Evolutionary conservation across 2,888 invertebrate genomes (phyloP), one percentile per base, ranked within the genome.

Genomic region (Dichetophora obliterata): DNA sequence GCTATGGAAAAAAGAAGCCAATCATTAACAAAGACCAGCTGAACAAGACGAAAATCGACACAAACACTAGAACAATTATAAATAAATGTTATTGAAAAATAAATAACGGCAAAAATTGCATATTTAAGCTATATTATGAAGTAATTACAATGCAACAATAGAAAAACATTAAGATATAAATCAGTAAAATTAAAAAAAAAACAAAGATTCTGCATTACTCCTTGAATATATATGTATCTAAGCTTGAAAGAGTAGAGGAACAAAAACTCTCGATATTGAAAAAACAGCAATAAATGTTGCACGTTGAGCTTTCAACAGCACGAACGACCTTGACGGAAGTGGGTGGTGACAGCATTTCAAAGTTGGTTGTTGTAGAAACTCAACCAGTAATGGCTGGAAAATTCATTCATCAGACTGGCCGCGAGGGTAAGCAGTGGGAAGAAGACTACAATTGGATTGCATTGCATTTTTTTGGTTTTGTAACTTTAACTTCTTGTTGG

Each of bases 321-420:
- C 27, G 43, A 59, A 61, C 61, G 61, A 43, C 72, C 59, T 72
- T 72, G 72, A 61, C 72, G 48, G 31, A 72, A 48, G 72, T 61
- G 72, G 72, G 61, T 61, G 61, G 72, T 48, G 48, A 43, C 52
- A 34, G 11, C 24, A 2, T n/a, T 34, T 70, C 24, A 5, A 52
- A 4, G 24, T 54, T 48, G 24, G 1, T n/a, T 43, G 1, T 34
- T 43, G n/a, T n/a, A 34, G 43, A 48, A 66, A 19, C 19, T 37
- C 11, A 22, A 5, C 2, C 14, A 52, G 6, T 16, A 24, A 31
- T 63, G 5, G 22, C 27, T n/a, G 22, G 22, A 14, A 22, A 14
- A 19, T 22, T 22, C 65, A 37, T 43, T 11, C 5, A 48, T 22
- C 24, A 65, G 37, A 48, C 48, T 5, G 14, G 9, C 9, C 6